Evolutionary conservation across 2,888 invertebrate species (phyloP), one percentile per base, ranked within the genome.

Genomic region (Napeogenes inachia): DNA sequence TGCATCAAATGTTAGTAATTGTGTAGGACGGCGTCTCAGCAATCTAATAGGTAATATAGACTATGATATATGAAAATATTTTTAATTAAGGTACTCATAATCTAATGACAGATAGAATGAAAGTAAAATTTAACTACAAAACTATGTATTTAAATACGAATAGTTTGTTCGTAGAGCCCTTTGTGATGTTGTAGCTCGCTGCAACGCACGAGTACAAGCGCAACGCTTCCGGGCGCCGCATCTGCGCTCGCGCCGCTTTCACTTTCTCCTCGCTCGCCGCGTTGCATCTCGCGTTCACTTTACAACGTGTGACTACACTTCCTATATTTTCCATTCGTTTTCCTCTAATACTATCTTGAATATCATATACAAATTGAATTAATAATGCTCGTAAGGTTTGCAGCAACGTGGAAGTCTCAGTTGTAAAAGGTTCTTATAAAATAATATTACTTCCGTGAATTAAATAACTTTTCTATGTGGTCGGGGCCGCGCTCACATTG

Each of bases 181-280:
- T 87, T 86, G 87, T 86, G 77, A 71, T 66, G 21, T 21, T 21
- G 71, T 73, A 72, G 75, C 75, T 75, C 75, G 75, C 75, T 75
- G 75, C 70, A 65, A 65, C 38, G 73, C 73, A 73, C 79, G 50
- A 57, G 68, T 60, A 62, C 65, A 75, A 72, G 80, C 82, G 77
- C 80, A 78, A 74, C 75, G 82, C 83, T 89, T 89, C 89, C 89
- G 89, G 87, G 85, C 82, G 76, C 84, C 75, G 82, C 84, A 85
- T 87, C 88, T 88, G 88, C 87, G 85, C 84, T 71, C 75, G 79
- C 81, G 84, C 75, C 72, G 85, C 89, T 90, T 89, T 90, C 89
- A 89, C 89, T 90, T 90, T 90, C 89, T 84, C 89, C 80, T 80
- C 80, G 79, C 79, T 71, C 77, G 72, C 73, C 68, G 70, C 73